Conservation (phyloP, 2,113 vertebrate genomes). For the Dipodomys spectabilis region DNA sequence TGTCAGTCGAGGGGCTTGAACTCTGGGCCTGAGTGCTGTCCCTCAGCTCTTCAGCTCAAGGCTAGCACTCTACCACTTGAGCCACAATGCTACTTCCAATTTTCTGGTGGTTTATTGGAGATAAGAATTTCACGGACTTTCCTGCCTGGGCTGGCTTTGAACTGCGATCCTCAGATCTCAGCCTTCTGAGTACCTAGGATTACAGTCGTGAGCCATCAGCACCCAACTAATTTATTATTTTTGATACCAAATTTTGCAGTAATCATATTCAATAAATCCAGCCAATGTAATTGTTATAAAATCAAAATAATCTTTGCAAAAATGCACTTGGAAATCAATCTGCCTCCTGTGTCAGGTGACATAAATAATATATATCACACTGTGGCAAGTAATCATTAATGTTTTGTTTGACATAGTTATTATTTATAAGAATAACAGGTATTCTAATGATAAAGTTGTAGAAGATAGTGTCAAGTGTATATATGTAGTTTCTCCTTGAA, state of each 20-base stretch:
- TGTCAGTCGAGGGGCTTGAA: too few relatives aligned
- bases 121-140: too few relatives aligned
- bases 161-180: too few relatives aligned
- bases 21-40: too few relatives aligned
- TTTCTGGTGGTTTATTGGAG: too few relatives aligned
- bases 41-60: too few relatives aligned
- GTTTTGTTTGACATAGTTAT: constrained; percentile 15
- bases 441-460: background rate
- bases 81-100: too few relatives aligned
- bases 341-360: background rate
- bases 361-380: too few relatives aligned
- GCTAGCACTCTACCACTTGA: too few relatives aligned
- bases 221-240: background rate
- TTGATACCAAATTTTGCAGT: background rate
- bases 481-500: background rate
- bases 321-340: background rate
- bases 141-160: too few relatives aligned
- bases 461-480: background rate
- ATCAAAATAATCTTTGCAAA: background rate
- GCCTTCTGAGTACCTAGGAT: too few relatives aligned
- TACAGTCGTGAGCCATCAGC: too few relatives aligned
- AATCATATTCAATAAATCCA: background rate
- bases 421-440: background rate
- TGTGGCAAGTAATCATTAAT: background rate
- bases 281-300: background rate